Conservation (phyloP, 1,140 invertebrate genomes). For the Xylocopa sonorina region DNA sequence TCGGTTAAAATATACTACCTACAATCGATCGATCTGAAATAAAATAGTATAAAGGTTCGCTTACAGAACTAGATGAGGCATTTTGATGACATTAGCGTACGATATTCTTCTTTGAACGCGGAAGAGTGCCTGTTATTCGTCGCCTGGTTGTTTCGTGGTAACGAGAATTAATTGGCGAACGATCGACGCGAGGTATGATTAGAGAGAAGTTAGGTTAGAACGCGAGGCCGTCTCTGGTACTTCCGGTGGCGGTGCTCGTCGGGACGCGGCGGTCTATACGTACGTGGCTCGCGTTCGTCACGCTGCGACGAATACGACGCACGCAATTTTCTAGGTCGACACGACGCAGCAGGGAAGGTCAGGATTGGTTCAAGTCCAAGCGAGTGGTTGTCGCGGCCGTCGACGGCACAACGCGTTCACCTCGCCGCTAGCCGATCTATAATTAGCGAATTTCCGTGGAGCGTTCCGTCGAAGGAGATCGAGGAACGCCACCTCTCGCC, state of each 20-base stretch:
- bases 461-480: slow-evolving; percentile 29
- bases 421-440: slow-evolving; percentile 69
- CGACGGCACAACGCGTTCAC: slow-evolving; percentile 45
- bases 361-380: slow-evolving; percentile 81
- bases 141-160: no score
- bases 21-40: no score
- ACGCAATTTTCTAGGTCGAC: slow-evolving; percentile 78
- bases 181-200: no score
- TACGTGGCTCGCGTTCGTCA: slow-evolving; percentile 42
- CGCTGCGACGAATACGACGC: slow-evolving; percentile 57
- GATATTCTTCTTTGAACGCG: no score
- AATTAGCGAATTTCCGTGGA: slow-evolving; percentile 76
- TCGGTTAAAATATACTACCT: no score
- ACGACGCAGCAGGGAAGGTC: slow-evolving; percentile 77
- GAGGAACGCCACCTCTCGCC: background rate
- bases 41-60: no score
- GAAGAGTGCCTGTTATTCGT: no score
- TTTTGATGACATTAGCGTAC: no score
- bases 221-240: background rate
- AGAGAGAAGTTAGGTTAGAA: no score
- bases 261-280: slow-evolving; percentile 42
- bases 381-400: slow-evolving; percentile 66
- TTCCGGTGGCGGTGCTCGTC: slow-evolving; percentile 37
- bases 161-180: no score
- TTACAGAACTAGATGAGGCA: no score